A percentile compares a stretch with the other conserved stretches of the same genome.
These are phyloP conservation scores for Hydrophis major DNA, from an alignment of 2,797 vertebrate genomes.

Conservation along the genomic window DNA sequence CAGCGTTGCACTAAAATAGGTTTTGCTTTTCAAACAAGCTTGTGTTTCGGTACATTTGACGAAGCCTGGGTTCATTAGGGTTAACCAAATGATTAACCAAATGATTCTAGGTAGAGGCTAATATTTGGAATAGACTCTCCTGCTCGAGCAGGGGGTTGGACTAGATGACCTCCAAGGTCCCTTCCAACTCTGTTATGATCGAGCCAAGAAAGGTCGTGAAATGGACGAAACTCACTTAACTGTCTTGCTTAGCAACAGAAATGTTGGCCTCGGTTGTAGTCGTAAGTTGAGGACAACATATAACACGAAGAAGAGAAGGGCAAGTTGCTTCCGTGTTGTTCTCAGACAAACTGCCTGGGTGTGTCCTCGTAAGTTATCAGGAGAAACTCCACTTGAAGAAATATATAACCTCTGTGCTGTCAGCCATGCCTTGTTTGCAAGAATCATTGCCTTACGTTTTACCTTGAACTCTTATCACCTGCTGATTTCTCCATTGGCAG, in stretches of 20 bases:
- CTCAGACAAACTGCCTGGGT: neutral
- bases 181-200: too few relatives aligned
- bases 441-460: neutral
- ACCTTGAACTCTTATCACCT: neutral
- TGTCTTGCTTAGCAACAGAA: neutral
- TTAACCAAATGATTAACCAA: too few relatives aligned
- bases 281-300: neutral
- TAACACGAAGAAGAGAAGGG: neutral
- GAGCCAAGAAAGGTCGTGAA: too few relatives aligned
- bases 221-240: neutral
- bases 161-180: too few relatives aligned
- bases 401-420: neutral
- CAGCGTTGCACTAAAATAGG: too few relatives aligned
- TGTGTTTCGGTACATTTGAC: too few relatives aligned
- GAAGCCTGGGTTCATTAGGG: too few relatives aligned
- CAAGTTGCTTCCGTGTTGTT: neutral
- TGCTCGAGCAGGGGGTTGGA: too few relatives aligned
- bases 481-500: neutral
- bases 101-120: too few relatives aligned
- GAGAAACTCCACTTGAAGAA: neutral
- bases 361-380: neutral
- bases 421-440: neutral
- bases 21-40: too few relatives aligned
- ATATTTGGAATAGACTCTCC: too few relatives aligned
- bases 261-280: neutral